Base-by-base conservation (phyloP, 2,888 invertebrate species). In the Lasius fuliginosus region DNA sequence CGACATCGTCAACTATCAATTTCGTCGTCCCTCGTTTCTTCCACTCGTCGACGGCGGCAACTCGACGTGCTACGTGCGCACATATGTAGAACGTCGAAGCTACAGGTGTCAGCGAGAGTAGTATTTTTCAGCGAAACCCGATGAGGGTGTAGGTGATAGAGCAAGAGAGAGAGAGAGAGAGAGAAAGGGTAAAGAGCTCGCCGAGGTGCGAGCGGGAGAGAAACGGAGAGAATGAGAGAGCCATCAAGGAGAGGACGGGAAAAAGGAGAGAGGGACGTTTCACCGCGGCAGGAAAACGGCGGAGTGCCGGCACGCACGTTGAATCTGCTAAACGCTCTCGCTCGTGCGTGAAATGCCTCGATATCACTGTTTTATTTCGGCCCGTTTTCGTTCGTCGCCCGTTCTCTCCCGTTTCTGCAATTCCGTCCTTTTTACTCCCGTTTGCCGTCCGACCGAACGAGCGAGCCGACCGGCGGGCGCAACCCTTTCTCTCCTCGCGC, bases 281-380 rank as follows among this genome's bases (percentile, higher is more conserved):
- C 85, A 89, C 75, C 85, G 88, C 82, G 90, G 89, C 88, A 89
- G 92, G 90, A 90, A 90, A 91, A 90, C 89, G 86, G 76, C 82
- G 83, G 92, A 93, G 93, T 93, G 92, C 92, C 92, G 92, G 95
- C 94, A 94, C 94, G 95, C 94, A 94, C 94, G 94, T 92, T 95
- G 94, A 95, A 95, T 95, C 94, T 92, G 94, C 93, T 95, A 95
- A 95, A 94, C 94, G 95, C 90, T 94, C 91, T 90, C 93, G 92
- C 94, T 94, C 95, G 95, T 95, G 95, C 95, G 94, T 95, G 94
- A 95, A 95, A 95, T 94, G 94, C 94, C 93, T 94, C 93, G 94
- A 94, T 95, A 95, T 95, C 93, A 94, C 94, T 93, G 94, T 94
- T 94, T 94, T 94, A 94, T 94, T 94, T 94, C 93, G 91, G 90